Base-by-base conservation (phyloP, 2,888 invertebrate genomes). In the Heliconius ismenius region DNA sequence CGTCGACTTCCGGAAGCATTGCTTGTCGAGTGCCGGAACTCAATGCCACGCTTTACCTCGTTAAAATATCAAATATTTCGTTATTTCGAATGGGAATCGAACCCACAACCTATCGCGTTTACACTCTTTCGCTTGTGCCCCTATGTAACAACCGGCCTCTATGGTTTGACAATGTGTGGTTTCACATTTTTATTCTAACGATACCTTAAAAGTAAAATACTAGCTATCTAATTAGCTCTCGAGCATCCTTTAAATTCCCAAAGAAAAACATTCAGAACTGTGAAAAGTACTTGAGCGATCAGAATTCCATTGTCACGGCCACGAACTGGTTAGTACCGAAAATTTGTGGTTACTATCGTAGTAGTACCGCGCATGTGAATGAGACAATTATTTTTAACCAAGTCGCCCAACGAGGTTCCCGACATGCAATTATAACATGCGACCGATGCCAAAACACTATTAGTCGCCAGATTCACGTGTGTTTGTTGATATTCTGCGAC, bases 351-450 rank as follows among this genome's bases (percentile, higher is more conserved):
- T 93, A 94, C 93, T 92, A 93, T 90, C 88, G 88, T 92, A 92
- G 92, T 92, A 89, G 86, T 86, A 86, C 81, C 84, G 86, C 88
- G 87, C 88, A 86, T 83, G 83, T 90, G 92, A 93, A 93, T 92
- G 92, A 90, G 92, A 91, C 89, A 92, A 92, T 92, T 93, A 93
- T 92, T 92, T 93, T 92, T 91, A 90, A 90, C 83, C 79, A 80
- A 80, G 79, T 88, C 85, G 81, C 85, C 84, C 82, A 83, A 84
- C 85, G 83, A 81, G 85, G 84, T 85, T 85, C 84, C 82, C 83
- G 84, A 83, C 82, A 80, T 81, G 81, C 83, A 82, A 82, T 83
- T 80, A 82, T 76, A 80, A 79, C 79, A 80, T 73, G 81, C 81
- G 80, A 78, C 79, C 81, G 83, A 80, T 92, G 93, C 92, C 92